A percentile compares a stretch with the other conserved stretches of the same genome.
phyloP scores from a whole-genome alignment of 2,113 vertebrate genomes.

The Oncorhynchus gorbuscha region DNA sequence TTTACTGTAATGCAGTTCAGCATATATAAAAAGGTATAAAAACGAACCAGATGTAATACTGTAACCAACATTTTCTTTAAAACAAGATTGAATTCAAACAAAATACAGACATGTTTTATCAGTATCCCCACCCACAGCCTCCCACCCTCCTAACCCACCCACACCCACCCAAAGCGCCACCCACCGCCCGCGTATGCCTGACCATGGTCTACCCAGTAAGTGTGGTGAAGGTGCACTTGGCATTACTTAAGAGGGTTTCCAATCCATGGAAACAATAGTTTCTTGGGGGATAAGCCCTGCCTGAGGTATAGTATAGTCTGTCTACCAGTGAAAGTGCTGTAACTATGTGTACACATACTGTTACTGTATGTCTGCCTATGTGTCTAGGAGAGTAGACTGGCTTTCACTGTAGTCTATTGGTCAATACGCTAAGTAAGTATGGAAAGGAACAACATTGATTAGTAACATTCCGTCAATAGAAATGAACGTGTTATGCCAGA shows the following conservation, averaged over 20 bases:
- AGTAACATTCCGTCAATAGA: conserved; percentile 61
- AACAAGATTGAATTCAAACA: background rate
- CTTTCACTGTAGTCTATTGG: conserved; percentile 75
- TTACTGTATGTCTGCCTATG: conserved; percentile 24
- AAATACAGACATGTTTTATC: conserved; percentile 5
- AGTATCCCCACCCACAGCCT: conserved; percentile 23
- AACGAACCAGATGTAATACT: background rate
- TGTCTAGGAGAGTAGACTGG: conserved; percentile 42
- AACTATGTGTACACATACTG: background rate
- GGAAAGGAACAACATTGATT: conserved; percentile 59
- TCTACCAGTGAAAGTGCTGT: conserved; percentile 8
- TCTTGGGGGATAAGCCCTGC: background rate
- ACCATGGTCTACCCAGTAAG: conserved; percentile 56
- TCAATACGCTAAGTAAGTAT: conserved; percentile 73
- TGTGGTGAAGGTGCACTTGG: conserved; percentile 46
- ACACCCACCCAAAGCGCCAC: conserved; percentile 11
- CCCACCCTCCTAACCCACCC: conserved; percentile 17
- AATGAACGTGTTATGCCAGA: conserved; percentile 45
- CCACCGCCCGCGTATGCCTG: conserved; percentile 69
- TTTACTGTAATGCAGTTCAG: background rate
- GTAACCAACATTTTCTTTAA: background rate
- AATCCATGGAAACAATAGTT: background rate
- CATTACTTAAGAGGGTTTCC: background rate
- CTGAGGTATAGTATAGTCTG: background rate
- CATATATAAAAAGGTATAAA: background rate